These are phyloP conservation scores for Macrotis lagotis DNA, from an alignment of 2,113 vertebrate genomes.

Conservation along the genomic window DNA sequence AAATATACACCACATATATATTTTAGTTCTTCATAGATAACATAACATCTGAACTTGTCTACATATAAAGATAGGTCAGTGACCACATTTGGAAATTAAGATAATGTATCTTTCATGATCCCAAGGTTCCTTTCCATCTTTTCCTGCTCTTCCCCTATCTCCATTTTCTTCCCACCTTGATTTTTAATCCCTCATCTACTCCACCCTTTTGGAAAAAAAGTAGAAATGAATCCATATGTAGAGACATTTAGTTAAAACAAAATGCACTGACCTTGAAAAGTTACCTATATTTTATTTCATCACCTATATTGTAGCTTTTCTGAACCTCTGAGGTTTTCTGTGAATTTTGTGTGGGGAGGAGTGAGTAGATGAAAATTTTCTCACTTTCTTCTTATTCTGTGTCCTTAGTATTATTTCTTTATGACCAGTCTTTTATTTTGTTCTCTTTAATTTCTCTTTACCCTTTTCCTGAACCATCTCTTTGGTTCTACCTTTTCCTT, in stretches of 20 bases:
- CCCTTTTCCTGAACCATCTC: background rate
- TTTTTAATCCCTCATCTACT: background rate
- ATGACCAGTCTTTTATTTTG: background rate
- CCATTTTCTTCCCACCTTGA: background rate
- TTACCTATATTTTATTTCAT: background rate
- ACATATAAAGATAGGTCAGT: background rate
- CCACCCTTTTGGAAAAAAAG: background rate
- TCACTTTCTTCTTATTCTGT: background rate
- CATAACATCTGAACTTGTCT: background rate
- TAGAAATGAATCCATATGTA: background rate
- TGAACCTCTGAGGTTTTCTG: background rate
- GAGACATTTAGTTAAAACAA: background rate
- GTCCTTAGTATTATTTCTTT: background rate
- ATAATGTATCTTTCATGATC: background rate
- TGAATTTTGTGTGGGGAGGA: background rate
- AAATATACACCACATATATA: background rate
- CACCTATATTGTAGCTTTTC: background rate
- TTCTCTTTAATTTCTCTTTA: background rate
- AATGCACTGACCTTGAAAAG: background rate
- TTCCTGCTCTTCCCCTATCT: background rate
- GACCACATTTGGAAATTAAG: background rate
- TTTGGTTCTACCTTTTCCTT: background rate
- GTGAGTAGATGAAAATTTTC: background rate
- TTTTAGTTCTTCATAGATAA: background rate
- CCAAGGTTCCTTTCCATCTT: background rate